Conservation (phyloP, 2,113 vertebrate genomes). For the Ascaphus truei region DNA sequence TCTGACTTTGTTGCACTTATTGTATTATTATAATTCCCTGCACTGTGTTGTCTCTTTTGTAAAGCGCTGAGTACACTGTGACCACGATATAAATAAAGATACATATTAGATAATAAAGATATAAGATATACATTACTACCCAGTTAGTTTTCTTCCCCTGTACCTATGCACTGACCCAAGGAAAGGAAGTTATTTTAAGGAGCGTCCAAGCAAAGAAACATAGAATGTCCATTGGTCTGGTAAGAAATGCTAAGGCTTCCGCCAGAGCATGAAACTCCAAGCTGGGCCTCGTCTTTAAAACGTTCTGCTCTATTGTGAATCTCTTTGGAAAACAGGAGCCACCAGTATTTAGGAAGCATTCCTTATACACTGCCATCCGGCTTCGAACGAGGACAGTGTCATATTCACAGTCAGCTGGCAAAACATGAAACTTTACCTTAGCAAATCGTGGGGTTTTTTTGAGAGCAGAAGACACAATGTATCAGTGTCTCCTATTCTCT, state of each 20-base stretch:
- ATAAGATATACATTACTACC: no score
- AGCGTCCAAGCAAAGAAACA: neutral
- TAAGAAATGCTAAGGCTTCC: neutral
- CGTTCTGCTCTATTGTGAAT: neutral
- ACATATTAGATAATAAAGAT: no score
- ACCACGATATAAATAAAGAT: no score
- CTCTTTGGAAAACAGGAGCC: neutral
- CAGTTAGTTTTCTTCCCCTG: neutral
- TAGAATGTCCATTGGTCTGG: neutral
- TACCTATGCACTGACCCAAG: neutral
- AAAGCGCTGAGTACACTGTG: no score
- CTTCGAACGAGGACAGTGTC: neutral
- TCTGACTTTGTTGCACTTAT: no score
- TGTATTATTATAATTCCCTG: no score
- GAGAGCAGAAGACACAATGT: neutral
- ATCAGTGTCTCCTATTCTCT: neutral
- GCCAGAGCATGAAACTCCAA: neutral
- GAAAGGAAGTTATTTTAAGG: neutral
- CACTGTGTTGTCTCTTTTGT: no score
- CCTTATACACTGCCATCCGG: neutral
- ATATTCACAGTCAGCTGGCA: neutral
- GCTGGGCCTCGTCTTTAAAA: neutral
- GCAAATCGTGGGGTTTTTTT: neutral
- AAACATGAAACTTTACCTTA: slow-evolving; percentile 23
- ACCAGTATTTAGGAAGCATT: neutral